Conservation (phyloP, 1,140 invertebrate genomes). For the Helicoverpa armigera region DNA sequence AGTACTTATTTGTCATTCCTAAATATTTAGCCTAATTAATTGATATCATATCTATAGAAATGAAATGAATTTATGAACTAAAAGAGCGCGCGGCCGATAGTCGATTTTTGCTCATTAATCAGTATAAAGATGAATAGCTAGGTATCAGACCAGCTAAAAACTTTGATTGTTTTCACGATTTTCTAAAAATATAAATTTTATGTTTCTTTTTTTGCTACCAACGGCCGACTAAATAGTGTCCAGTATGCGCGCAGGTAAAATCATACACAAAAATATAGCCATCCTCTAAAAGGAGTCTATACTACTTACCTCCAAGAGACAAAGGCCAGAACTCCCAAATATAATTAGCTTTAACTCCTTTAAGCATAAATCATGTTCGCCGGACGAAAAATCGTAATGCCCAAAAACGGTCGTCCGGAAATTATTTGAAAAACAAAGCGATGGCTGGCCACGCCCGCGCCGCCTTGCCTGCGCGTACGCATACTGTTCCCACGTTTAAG, state of each 20-base stretch:
- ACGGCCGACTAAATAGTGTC: neutral
- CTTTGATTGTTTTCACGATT: no score
- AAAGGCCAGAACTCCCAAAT: neutral
- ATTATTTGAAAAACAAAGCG: constrained; percentile 79
- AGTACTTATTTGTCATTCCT: no score
- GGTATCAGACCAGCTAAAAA: no score
- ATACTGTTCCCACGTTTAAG: constrained; percentile 78
- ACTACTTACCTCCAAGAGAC: neutral
- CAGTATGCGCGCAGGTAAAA: neutral
- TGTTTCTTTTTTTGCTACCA: neutral
- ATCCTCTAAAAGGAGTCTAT: neutral
- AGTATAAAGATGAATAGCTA: no score
- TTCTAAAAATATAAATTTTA: no score
- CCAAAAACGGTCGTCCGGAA: constrained; percentile 74
- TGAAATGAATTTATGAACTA: no score
- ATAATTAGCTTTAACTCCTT: constrained; percentile 31
- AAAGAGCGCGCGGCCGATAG: no score
- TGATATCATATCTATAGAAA: no score
- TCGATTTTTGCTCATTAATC: no score
- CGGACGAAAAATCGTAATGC: constrained; percentile 68
- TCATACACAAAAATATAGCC: neutral
- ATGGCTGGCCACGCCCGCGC: constrained; percentile 64
- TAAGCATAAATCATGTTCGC: constrained; percentile 53
- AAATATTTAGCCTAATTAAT: no score
- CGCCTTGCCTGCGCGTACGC: constrained; percentile 65